Evolutionary conservation across 2,113 vertebrate genomes (phyloP), one percentile per base, ranked within the genome.

Genomic region (Xenus cinereus): DNA sequence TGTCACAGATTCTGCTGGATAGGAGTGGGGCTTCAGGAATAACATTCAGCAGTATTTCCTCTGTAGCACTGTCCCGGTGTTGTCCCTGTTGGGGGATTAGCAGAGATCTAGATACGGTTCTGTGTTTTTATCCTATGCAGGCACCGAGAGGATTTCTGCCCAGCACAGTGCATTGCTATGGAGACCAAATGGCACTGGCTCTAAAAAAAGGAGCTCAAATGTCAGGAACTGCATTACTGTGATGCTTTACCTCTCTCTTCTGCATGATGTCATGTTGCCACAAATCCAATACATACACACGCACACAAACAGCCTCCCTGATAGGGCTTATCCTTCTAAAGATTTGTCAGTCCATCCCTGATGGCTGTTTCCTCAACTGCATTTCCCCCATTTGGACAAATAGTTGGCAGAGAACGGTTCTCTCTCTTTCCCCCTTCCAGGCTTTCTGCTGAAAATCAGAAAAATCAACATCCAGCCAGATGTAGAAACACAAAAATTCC

Each of bases 121-220:
- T 28, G 2, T 18, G 39, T 4, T 79, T 66, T 79, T 48, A 46
- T 35, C 68, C 72, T 74, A 5, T 64, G 54, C 67, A 43, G 57
- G 51, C 2, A 26, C 69, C 18, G 51, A 43, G 89, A 46, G 64
- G 53, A 8, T 43, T 72, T 50, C 80, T 91, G 89, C 56, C n/a
- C 35, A 73, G 85, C 75, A 46, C 35, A 33, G 32, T 12, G 60
- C 71, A 97, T 95, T 82, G 84, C 95, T 46, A 87, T 94, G 96
- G 95, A 94, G 89, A 93, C 93, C 84, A 76, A 63, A 71, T 2
- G 45, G 86, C 92, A 93, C 3, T 67, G 62, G 79, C n/a, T 54
- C 57, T 23, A 11, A 57, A 56, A 88, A 16, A 64, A 73, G 50
- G 54, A 80, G 60, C 60, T 64, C 26, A 17, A 7, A 75, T 51